Base-by-base conservation (phyloP, 1,140 invertebrate genomes). In the Aporrectodea caliginosa region DNA sequence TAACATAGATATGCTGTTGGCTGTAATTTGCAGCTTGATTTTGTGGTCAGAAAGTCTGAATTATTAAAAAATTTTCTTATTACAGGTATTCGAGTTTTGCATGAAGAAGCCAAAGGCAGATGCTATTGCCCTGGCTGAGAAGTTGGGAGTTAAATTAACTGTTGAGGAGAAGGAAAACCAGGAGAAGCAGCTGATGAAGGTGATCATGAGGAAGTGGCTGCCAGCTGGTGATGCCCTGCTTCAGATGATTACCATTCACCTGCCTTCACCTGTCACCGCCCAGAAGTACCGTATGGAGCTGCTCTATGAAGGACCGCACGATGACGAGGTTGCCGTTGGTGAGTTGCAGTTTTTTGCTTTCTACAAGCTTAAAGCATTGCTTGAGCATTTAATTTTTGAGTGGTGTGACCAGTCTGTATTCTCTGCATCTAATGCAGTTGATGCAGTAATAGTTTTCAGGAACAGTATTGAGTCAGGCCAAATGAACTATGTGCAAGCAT, bases 171-270 rank as follows among this genome's bases (percentile, higher is more conserved):
- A 94, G 86, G 97, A 99, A 78, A 95, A 98, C 87, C 95, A 98
- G 78, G 69, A 73, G 71, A 79, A 73, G 32, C 72, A 79, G n/a
- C 35, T 79, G 1, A 79, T 79, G 72, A 79, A 79, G n/a, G 76
- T 85, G 95, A 95, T 99, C 35, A 99, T 99, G 97, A 93, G 97
- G 86, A 95, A 95, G 76, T 99, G 98, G 98, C 91, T 99, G 86
- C 98, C 98, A 80, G 98, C 98, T 90, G 98, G 98, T 85, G 98
- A 99, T 90, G 96, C 98, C 87, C 90, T 99, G 84, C 94, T 99
- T 92, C 96, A 99, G 91, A 99, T 99, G 98, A 99, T 99, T 90
- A 96, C 96, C 88, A 98, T 99, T 87, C 98, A 99, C 88, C 90
- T 99, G 86, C 98, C 98, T 81, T 99, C 98, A 33, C 98, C 98